Percentiles rank a stretch among this genome's conserved stretches.
These are phyloP conservation scores for Drosophila meridionalis DNA, from an alignment of 2,888 invertebrate species.

Conservation along the genomic window DNA sequence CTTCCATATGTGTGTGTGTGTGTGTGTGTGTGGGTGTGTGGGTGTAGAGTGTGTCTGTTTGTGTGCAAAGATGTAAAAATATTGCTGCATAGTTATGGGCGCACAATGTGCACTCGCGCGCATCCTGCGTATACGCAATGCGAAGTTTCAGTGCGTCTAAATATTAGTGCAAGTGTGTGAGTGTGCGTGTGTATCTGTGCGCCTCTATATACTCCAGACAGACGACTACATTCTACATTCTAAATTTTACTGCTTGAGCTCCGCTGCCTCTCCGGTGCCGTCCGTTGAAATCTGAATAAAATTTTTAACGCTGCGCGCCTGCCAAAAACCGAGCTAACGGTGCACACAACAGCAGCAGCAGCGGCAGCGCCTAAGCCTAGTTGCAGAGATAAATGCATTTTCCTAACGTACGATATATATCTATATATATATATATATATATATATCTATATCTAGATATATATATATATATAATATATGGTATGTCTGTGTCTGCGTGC, in stretches of 20 bases:
- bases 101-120: constrained; percentile 59
- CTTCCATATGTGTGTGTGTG: constrained; percentile 17
- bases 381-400: constrained; percentile 80
- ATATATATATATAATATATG: constrained; percentile 13
- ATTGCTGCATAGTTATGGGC: constrained; percentile 68
- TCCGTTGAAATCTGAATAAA: constrained; percentile 49
- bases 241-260: constrained; percentile 15
- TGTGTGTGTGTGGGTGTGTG: background rate
- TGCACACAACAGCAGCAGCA: constrained; percentile 2
- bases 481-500: constrained; percentile 6
- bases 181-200: constrained; percentile 1
- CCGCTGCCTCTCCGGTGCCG: constrained; percentile 1
- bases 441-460: constrained; percentile 7
- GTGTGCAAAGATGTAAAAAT: constrained; percentile 54
- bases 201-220: constrained; percentile 40
- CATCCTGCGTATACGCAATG: constrained; percentile 72
- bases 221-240: constrained; percentile 38
- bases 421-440: constrained; percentile 25
- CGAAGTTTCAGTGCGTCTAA: constrained; percentile 9
- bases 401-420: constrained; percentile 68
- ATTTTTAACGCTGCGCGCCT: constrained; percentile 52
- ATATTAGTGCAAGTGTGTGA: background rate
- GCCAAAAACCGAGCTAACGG: constrained; percentile 44
- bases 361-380: constrained; percentile 18
- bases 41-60: background rate